Percentiles rank a stretch among this genome's conserved stretches.
Conservation (phyloP, 2,888 invertebrate genomes). For the Sipha maydis region DNA sequence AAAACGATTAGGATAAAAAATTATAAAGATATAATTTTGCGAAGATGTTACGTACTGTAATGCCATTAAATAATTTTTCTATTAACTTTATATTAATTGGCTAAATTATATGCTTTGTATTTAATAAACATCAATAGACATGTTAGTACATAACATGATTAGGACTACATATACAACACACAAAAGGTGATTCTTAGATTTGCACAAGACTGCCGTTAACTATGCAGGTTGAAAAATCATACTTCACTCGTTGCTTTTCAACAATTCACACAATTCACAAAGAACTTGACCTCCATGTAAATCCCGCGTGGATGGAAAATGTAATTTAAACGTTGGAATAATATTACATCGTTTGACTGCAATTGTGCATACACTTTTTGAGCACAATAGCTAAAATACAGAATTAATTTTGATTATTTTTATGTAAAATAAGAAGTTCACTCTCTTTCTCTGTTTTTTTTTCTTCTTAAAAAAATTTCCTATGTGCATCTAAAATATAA, state of each 20-base stretch:
- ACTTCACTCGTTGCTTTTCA: background rate
- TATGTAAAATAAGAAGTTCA: background rate
- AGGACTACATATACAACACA: too few relatives aligned
- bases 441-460: background rate
- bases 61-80: too few relatives aligned
- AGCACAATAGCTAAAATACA: background rate
- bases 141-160: too few relatives aligned
- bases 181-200: background rate
- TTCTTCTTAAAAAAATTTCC: background rate
- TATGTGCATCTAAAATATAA: background rate
- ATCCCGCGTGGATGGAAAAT: background rate
- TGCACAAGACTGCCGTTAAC: too few relatives aligned
- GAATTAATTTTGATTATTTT: background rate
- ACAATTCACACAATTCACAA: background rate
- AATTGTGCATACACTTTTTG: background rate
- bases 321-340: background rate
- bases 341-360: background rate
- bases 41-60: too few relatives aligned
- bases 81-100: too few relatives aligned
- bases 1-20: too few relatives aligned
- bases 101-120: too few relatives aligned
- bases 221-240: background rate
- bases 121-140: too few relatives aligned
- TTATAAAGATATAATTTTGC: too few relatives aligned
- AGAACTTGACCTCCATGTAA: background rate